Base-by-base conservation (phyloP, 2,797 vertebrate genomes). In the Mionectes olivaceus region DNA sequence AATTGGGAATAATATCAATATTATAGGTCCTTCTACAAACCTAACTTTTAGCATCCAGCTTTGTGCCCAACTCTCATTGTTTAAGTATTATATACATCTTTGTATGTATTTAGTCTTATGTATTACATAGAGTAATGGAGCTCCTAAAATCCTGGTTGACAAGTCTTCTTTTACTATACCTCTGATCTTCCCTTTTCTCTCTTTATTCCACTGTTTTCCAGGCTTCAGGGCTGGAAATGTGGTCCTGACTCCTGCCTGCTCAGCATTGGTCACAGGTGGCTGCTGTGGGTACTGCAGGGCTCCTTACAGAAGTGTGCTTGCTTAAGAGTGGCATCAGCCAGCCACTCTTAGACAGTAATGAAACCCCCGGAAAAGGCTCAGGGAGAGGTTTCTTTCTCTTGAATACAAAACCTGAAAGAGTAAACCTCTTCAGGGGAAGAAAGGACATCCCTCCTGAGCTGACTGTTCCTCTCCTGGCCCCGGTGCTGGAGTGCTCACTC, bases 401-500 rank as follows among this genome's bases (percentile, higher is more conserved):
- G 52, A 75, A 55, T 16, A 52, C 6, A 60, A 80, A 70, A 22
- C 44, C 63, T 76, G 55, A 44, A 65, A 27, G 43, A 59, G 19
- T 13, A 59, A 46, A 87, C 41, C 18, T 88, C 44, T 49, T 47
- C 73, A 55, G 69, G 60, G n/a, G 30, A 52, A 32, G 47, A 68
- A 78, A 75, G 64, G 35, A 70, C 1, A 13, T 17, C 9, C 1
- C 4, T 78, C 27, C 52, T 0, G 1, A 61, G 43, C 1, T 32
- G 63, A 44, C 37, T 0, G 1, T 19, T 63, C 1, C 4, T 65
- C n/a, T 81, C 68, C 64, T 22, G 32, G 28, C 32, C 46, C 39
- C 0, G 0, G 35, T 32, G 61, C 28, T 10, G n/a, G 53, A 69
- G 10, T 0, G 0, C 35, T 70, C 0, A 0, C 35, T 55, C 50